Percentiles rank a stretch among this genome's conserved stretches.
Evolutionary conservation across 2,888 invertebrate species (phyloP).

Genomic region (Hyposoter dolosus): DNA sequence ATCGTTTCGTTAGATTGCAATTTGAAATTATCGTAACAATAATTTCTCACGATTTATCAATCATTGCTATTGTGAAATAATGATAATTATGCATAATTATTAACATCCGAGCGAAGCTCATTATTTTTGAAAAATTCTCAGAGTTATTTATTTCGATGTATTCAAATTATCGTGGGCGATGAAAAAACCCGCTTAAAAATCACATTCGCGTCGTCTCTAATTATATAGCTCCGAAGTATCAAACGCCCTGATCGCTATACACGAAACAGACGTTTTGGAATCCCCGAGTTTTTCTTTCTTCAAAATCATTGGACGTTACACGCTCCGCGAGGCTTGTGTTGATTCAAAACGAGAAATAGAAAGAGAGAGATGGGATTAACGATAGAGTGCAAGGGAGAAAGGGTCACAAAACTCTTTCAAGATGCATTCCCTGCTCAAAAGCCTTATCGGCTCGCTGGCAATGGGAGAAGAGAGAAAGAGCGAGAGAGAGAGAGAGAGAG

Average conservation of each 20-base stretch:
- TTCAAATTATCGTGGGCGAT: background rate
- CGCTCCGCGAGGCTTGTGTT: slow-evolving; percentile 11
- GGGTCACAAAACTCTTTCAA: slow-evolving; percentile 58
- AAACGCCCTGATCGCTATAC: slow-evolving; percentile 4
- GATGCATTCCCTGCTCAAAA: slow-evolving; percentile 67
- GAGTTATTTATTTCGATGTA: background rate
- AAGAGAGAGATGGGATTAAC: slow-evolving; percentile 21
- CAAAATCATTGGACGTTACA: slow-evolving; percentile 25
- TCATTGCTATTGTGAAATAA: background rate
- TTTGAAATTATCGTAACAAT: background rate
- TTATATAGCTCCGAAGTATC: background rate
- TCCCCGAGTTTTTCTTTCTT: slow-evolving; percentile 42
- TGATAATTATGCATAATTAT: background rate
- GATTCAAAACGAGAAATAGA: slow-evolving; percentile 5
- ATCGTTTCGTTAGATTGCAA: background rate
- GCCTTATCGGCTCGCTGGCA: slow-evolving; percentile 58
- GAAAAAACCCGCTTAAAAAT: background rate
- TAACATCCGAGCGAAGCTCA: background rate
- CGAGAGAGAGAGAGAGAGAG: slow-evolving; percentile 45
- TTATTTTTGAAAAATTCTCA: background rate
- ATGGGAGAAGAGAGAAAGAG: slow-evolving; percentile 43
- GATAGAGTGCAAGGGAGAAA: slow-evolving; percentile 5
- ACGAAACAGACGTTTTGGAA: slow-evolving; percentile 4
- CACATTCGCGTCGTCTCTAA: slow-evolving; percentile 4
- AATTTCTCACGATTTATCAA: background rate